Base-by-base conservation (phyloP, 92 coral and sea anemone species). In the Porites lobata region DNA sequence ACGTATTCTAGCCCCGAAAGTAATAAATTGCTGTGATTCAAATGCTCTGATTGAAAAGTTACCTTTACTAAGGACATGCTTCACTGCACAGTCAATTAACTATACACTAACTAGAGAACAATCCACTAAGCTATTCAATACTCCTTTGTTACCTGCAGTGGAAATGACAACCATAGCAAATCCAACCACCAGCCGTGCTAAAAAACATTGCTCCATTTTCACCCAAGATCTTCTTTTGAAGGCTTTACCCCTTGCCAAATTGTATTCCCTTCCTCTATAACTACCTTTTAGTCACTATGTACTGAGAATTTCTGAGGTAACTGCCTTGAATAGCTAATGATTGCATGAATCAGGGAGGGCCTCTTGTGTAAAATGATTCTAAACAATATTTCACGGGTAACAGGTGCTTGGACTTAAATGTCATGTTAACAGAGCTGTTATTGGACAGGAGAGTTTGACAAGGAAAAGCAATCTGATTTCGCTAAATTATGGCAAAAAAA, bases 351-450 rank as follows among this genome's bases (percentile, higher is more conserved):
- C 80, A 72, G 73, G 50, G 9, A 50, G 52, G 59, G 29, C 14
- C 63, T 73, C 61, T 84, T 84, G 72, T 84, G 87, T 74, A 15
- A 84, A 74, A 74, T 84, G 87, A 84, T 73, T 84, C 74, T 50
- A 72, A 74, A 72, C 68, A 70, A 82, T 56, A 32, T 22, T 50
- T 84, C 73, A 84, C 87, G 22, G 87, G 87, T 84, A 84, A 80
- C 87, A 5, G 87, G 70, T 74, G 73, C 64, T 64, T 47, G 19
- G 59, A 29, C 20, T 50, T 65, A 74, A 72, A 50, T 22, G 70
- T 62, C 53, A 50, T 29, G 82, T 51, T 9, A 57, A 32, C 2
- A 6, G 51, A 19, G 38, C 57, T 11, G 29, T 71, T 32, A 82
- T 82, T 82, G 86, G 86, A 38, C 69, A 18, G 65, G 12, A 26